phyloP scores from a whole-genome alignment of 2,113 vertebrate genomes.

The Rostratula benghalensis region DNA sequence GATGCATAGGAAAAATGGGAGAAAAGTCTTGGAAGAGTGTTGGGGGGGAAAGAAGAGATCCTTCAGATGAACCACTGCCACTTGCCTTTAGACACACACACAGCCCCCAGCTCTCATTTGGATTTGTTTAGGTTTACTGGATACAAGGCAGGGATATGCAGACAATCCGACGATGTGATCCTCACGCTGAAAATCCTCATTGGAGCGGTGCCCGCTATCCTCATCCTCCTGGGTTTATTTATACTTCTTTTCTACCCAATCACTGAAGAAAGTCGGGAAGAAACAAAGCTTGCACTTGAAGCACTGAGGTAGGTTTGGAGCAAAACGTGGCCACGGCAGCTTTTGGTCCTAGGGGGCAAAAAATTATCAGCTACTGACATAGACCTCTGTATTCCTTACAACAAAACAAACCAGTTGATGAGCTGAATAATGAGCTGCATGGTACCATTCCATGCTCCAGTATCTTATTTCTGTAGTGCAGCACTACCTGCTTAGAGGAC shows the following conservation, averaged over 20 bases:
- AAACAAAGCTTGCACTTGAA: slow-evolving; percentile 80
- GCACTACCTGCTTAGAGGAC: background rate
- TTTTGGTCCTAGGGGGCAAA: background rate
- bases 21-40: background rate
- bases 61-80: background rate
- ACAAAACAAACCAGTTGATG: background rate
- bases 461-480: background rate
- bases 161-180: slow-evolving; percentile 83
- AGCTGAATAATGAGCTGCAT: background rate
- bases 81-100: background rate
- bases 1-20: background rate
- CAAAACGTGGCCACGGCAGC: background rate
- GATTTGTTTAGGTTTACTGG: slow-evolving; percentile 84
- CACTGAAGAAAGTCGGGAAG: slow-evolving; percentile 81
- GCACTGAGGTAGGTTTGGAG: slow-evolving; percentile 79
- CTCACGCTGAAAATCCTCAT: slow-evolving; percentile 91
- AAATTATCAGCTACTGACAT: background rate
- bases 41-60: background rate
- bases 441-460: background rate
- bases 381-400: background rate
- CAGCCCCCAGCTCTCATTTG: background rate
- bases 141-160: slow-evolving; percentile 86
- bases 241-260: slow-evolving; percentile 88
- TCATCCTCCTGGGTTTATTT: slow-evolving; percentile 86
- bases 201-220: slow-evolving; percentile 85